Evolutionary conservation across 2,888 invertebrate species (phyloP), one percentile per base, ranked within the genome.

Genomic region (Eupeodes latifasciatus): DNA sequence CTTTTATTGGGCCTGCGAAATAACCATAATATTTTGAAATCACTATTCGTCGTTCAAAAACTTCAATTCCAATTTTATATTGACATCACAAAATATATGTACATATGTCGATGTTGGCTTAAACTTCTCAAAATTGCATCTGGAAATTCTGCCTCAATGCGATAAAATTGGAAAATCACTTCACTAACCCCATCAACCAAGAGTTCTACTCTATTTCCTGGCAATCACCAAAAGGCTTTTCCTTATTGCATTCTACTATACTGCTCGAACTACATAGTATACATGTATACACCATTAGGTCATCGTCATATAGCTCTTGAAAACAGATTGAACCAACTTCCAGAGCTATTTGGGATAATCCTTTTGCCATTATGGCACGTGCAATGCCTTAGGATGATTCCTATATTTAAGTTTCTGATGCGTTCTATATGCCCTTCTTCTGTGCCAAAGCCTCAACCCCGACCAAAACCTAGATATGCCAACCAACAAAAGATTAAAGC

Each of bases 401-500:
- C 64, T 44, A 78, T 44, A 78, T 81, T 85, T 62, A 77, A 81
- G 64, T 64, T 69, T 62, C 36, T 57, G 19, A 34, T 27, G n/a
- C n/a, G 0, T 16, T 10, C 40, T 16, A 19, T 55, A 5, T 57
- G 27, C 5, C 5, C 9, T 14, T 61, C 47, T n/a, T 49, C 12
- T 19, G 27, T 14, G 57, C 12, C 67, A 55, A 40, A 44, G 16
- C 71, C 78, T 49, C 55, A 61, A 82, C 62, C 82, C 40, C 0
- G 6, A 40, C 40, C 36, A 44, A 79, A 82, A 67, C 59, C 62
- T 19, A 81, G 53, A 77, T 72, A 85, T 72, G 36, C 79, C 55
- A 71, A 76, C 84, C 80, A 47, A 40, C 40, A 66, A 85, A 81
- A 88, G 80, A 85, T 79, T 81, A 81, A 88, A 81, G 84, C 57